These are phyloP conservation scores for Pantherophis vulpinus DNA, from an alignment of 2,797 vertebrate genomes.

Conservation along the genomic window DNA sequence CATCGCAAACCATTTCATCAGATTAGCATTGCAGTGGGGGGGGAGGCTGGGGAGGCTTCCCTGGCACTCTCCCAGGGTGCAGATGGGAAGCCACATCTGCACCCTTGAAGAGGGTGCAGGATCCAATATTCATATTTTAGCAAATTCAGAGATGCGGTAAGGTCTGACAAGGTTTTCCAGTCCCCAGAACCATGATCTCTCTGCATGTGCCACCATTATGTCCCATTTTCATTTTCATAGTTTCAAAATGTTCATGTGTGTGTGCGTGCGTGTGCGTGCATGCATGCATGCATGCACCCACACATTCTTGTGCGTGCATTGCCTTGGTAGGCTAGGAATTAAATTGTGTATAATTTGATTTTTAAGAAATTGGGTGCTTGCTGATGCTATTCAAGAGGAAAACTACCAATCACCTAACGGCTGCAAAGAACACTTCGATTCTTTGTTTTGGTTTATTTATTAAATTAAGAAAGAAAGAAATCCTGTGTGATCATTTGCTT, in stretches of 20 bases:
- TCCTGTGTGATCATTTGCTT: not conserved
- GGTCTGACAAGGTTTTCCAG: conserved; percentile 41
- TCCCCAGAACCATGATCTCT: conserved; percentile 35
- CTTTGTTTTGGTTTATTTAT: not conserved
- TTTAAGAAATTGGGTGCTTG: not conserved
- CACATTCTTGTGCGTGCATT: not conserved
- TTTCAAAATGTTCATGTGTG: not conserved
- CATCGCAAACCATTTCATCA: not conserved
- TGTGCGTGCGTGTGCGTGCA: fast-evolving
- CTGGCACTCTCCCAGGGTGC: not conserved
- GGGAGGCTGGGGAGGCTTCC: not conserved
- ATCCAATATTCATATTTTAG: conserved; percentile 50
- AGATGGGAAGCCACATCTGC: too few relatives aligned
- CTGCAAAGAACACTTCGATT: not conserved
- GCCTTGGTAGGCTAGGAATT: not conserved
- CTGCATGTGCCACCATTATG: not conserved
- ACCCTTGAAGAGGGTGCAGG: fast-evolving
- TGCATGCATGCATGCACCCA: too few relatives aligned
- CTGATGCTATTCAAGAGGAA: not conserved
- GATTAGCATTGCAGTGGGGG: not conserved
- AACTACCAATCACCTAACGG: not conserved
- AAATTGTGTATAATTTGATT: not conserved
- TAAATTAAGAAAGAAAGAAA: not conserved
- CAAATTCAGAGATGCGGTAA: conserved; percentile 36
- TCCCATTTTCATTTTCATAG: not conserved